Base-by-base conservation (phyloP, 2,888 invertebrate species). In the Drosophila nr. medialis region DNA sequence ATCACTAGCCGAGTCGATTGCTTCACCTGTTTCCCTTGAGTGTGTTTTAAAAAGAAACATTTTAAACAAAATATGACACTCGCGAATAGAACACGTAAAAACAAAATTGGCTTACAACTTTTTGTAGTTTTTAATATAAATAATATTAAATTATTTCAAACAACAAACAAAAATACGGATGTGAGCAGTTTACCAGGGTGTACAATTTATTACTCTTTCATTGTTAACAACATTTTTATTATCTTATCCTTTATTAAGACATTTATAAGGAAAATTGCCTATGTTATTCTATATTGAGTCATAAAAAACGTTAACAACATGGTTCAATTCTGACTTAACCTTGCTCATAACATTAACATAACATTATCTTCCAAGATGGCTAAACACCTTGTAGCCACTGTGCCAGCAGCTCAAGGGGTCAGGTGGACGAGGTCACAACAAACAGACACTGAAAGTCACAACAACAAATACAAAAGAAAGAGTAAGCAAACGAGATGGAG, bases 351-450 rank as follows among this genome's bases (percentile, higher is more conserved):
- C 45, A 45, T 45, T 45, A 45, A 8, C 45, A 49, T 27, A 27
- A 29, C 27, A 29, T 18, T 49, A 6, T 42, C 5, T 13, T 34
- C 7, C n/a, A 5, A 24, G 24, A 24, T 24, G 45, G 15, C 21
- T 8, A 18, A 51, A 18, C 32, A 30, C 11, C 11, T 32, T 48
- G 24, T 13, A 0, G 40, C 71, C 83, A 86, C 63, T 72, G 86
- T 83, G 59, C 64, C 15, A 53, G 34, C 38, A 74, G 53, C 73
- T 81, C 72, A 64, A 74, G 76, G 84, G 86, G 79, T 81, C 81
- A 84, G 86, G 87, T 85, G 83, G 88, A 72, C 81, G 85, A 88
- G 89, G 89, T 88, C 85, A 86, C 70, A 69, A 64, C 81, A 65
- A 71, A 78, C 84, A 89, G 84, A 80, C 84, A 81, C 76, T 83